phyloP scores from a whole-genome alignment of 2,797 vertebrate species.

The Danionella dracula region DNA sequence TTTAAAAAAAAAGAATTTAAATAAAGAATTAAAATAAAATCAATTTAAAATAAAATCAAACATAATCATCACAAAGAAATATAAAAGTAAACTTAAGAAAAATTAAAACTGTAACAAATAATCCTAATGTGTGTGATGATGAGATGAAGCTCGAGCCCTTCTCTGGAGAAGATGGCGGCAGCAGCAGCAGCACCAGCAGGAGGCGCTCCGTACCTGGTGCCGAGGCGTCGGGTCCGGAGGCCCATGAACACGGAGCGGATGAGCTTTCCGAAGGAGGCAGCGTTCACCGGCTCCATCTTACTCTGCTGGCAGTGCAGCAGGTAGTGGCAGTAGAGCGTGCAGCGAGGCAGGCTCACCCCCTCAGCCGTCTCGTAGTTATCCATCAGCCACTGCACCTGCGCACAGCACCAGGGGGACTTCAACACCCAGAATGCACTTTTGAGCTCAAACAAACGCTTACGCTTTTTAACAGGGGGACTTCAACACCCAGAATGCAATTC shows the following conservation, averaged over 20 bases:
- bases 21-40: too few species aligned
- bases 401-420: neutral
- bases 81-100: too few species aligned
- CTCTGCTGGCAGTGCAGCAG: constrained; percentile 91
- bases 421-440: neutral
- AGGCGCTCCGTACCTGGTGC: constrained; percentile 73
- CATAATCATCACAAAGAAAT: too few species aligned
- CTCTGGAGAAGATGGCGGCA: too few species aligned
- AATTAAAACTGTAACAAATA: too few species aligned
- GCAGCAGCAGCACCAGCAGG: too few species aligned
- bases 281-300: constrained; percentile 89
- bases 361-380: constrained; percentile 93
- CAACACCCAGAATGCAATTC: neutral
- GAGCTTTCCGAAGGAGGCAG: constrained; percentile 90
- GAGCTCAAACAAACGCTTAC: too few species aligned
- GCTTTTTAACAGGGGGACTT: neutral
- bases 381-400: constrained; percentile 86
- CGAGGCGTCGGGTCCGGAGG: constrained; percentile 81
- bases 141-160: too few species aligned
- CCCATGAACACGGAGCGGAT: constrained; percentile 93
- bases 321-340: constrained; percentile 93
- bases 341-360: constrained; percentile 87
- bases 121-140: too few species aligned
- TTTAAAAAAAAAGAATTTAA: too few species aligned
- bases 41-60: too few species aligned